Percentiles rank a stretch among this genome's conserved stretches.
Conservation (phyloP, 2,113 vertebrate species). For the Probosciger aterrimus region DNA sequence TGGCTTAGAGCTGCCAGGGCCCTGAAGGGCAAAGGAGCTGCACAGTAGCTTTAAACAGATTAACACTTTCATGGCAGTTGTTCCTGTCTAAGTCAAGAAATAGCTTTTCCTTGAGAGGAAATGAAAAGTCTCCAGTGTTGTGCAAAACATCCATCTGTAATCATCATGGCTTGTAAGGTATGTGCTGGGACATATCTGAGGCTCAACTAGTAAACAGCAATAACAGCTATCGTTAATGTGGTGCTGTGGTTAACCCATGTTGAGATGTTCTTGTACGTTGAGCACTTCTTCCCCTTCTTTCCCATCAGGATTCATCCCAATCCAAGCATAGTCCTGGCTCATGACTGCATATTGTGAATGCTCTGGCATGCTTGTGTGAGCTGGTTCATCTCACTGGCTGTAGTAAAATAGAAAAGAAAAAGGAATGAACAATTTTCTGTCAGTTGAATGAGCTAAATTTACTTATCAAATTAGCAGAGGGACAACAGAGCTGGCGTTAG, state of each 20-base stretch:
- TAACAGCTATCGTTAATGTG: background rate
- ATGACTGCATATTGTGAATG: background rate
- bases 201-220: background rate
- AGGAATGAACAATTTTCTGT: background rate
- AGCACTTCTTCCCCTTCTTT: background rate
- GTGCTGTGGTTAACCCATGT: background rate
- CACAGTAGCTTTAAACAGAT: background rate
- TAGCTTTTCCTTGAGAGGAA: background rate
- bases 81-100: background rate
- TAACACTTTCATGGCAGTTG: background rate
- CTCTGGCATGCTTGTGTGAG: background rate
- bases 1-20: background rate
- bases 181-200: background rate
- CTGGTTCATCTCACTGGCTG: background rate
- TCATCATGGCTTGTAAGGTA: background rate
- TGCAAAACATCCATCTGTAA: background rate
- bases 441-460: background rate
- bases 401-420: background rate
- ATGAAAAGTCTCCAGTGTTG: background rate
- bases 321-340: background rate
- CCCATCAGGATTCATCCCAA: background rate
- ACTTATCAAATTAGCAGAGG: background rate
- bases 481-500: background rate
- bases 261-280: background rate
- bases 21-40: background rate